phyloP scores from a whole-genome alignment of 2,888 invertebrate genomes.

The Clunio marinus region DNA sequence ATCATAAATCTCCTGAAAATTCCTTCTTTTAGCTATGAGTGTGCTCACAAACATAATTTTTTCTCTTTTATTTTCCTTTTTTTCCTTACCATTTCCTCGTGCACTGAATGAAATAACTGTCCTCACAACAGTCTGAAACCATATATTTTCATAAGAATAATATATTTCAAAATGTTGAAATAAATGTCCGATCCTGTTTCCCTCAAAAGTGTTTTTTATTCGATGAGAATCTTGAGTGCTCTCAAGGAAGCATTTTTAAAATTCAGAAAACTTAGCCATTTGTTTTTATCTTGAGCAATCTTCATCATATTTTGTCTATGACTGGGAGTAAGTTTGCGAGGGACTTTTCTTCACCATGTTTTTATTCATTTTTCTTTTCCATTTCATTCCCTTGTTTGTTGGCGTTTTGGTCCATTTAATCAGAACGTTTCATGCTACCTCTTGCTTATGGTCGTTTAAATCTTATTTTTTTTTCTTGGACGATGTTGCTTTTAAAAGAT shows the following conservation, averaged over 20 bases:
- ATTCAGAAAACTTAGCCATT: no score
- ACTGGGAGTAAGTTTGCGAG: no score
- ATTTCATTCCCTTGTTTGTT: no score
- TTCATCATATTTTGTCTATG: no score
- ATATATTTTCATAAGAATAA: conserved; percentile 29
- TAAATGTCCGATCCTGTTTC: conserved; percentile 20
- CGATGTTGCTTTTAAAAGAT: neutral
- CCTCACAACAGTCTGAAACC: conserved; percentile 10
- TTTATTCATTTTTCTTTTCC: no score
- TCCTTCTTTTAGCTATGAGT: neutral
- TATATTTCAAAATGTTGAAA: conserved; percentile 21
- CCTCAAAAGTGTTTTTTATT: no score
- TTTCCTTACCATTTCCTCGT: neutral
- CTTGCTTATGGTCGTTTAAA: conserved; percentile 11
- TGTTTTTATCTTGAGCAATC: no score
- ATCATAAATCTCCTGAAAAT: conserved; percentile 23
- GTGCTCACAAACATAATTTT: neutral
- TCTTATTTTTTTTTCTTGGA: neutral
- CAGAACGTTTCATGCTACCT: neutral
- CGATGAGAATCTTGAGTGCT: no score
- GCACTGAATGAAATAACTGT: conserved; percentile 17
- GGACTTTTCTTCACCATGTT: no score
- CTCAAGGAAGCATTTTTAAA: no score
- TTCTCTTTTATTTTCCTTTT: neutral
- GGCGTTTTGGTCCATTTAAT: conserved; percentile 28